Conservation (phyloP, 2,113 vertebrate genomes). For the Bothrops jararaca region DNA sequence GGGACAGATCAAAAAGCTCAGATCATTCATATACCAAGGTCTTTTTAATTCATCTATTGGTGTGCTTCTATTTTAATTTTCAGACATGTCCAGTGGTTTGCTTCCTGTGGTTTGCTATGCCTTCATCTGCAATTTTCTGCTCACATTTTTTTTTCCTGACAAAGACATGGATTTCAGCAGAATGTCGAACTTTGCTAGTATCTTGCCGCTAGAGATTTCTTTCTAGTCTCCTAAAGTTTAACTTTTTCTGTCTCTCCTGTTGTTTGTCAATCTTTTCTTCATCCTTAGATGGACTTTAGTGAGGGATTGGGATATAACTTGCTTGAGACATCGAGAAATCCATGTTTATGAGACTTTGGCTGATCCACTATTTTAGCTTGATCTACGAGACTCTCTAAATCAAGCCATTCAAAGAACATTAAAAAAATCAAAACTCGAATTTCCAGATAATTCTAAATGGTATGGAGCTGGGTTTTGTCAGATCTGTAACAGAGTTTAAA, state of each 20-base stretch:
- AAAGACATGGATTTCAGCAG: slow-evolving; percentile 32
- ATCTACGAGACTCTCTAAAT: slow-evolving; percentile 40
- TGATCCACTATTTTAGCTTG: slow-evolving; percentile 55
- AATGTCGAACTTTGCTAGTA: neutral
- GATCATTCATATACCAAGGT: neutral
- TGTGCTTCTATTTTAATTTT: neutral
- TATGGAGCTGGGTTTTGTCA: slow-evolving; percentile 10
- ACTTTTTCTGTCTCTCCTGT: slow-evolving; percentile 23
- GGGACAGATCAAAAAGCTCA: neutral
- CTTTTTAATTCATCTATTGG: neutral
- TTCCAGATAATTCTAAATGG: slow-evolving; percentile 39
- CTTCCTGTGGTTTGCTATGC: neutral
- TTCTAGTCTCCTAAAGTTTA: slow-evolving; percentile 20
- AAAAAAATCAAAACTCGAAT: slow-evolving; percentile 5
- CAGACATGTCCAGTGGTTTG: neutral
- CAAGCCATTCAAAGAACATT: slow-evolving; percentile 24
- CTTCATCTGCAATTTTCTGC: slow-evolving; percentile 3
- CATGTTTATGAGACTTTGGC: slow-evolving; percentile 38
- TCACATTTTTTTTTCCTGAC: neutral
- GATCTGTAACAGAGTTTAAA: neutral
- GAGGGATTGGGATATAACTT: slow-evolving; percentile 48
- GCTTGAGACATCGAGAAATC: slow-evolving; percentile 43
- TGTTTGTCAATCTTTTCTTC: slow-evolving; percentile 46
- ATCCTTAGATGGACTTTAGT: slow-evolving; percentile 46
- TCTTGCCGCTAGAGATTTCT: slow-evolving; percentile 22